These are phyloP conservation scores for Hydropsyche betteni DNA, from an alignment of 2,888 invertebrate species.

Conservation along the genomic window DNA sequence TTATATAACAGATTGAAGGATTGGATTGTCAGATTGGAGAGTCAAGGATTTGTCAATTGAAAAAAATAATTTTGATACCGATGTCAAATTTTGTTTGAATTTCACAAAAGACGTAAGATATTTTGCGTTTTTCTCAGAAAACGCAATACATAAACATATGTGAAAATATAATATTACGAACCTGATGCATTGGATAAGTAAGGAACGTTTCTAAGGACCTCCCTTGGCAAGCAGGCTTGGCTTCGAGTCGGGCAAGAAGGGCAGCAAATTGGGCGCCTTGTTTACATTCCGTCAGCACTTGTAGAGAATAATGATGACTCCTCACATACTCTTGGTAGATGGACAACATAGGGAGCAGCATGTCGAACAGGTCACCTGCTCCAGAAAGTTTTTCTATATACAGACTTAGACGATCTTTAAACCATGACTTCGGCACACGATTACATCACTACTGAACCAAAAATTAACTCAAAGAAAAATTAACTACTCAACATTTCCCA, in stretches of 20 bases:
- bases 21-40: too few species aligned
- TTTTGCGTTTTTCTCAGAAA: too few species aligned
- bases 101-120: too few species aligned
- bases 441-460: constrained; percentile 36
- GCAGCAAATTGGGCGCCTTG: constrained; percentile 82
- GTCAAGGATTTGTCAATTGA: too few species aligned
- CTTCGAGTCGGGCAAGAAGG: constrained; percentile 81
- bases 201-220: constrained; percentile 87
- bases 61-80: too few species aligned
- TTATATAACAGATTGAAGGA: too few species aligned
- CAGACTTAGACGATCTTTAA: constrained; percentile 49
- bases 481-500: too few species aligned
- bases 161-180: constrained; percentile 54
- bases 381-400: constrained; percentile 52
- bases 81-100: too few species aligned
- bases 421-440: background rate
- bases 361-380: constrained; percentile 91
- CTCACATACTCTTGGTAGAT: constrained; percentile 95
- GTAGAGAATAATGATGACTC: constrained; percentile 93
- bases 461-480: constrained; percentile 32
- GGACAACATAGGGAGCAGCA: constrained; percentile 92
- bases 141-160: too few species aligned
- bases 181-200: constrained; percentile 95
- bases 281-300: constrained; percentile 92
- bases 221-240: constrained; percentile 86